A percentile compares a stretch with the other conserved stretches of the same genome.
phyloP scores from a whole-genome alignment of 2,113 vertebrate genomes.

The Podocnemis expansa region DNA sequence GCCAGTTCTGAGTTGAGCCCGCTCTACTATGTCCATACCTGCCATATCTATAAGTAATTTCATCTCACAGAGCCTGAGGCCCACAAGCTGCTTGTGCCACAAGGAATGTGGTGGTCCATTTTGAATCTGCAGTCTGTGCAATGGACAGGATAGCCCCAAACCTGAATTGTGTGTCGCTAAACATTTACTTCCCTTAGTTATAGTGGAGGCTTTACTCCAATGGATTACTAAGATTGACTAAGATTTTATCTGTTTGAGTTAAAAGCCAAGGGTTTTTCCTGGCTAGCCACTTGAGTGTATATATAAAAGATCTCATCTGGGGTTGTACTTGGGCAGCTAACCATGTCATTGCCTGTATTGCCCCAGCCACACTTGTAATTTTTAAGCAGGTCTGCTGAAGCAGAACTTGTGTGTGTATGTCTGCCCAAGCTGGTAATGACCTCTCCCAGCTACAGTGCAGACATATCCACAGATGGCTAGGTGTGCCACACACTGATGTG shows the following conservation, averaged over 20 bases:
- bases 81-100: not conserved
- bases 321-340: not conserved
- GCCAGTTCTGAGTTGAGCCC: not conserved
- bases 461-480: not conserved
- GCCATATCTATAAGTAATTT: not conserved
- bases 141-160: not conserved
- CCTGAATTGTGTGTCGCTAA: not conserved
- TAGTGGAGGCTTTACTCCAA: constrained; percentile 7
- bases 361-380: not conserved
- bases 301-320: not conserved
- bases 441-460: not conserved
- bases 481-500: too few species aligned
- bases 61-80: not conserved
- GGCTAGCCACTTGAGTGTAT: not conserved
- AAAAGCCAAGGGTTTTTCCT: constrained; percentile 11
- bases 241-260: not conserved
- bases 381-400: not conserved
- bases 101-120: not conserved
- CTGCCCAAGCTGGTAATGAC: not conserved
- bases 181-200: constrained; percentile 37
- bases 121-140: not conserved
- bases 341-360: not conserved
- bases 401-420: not conserved
- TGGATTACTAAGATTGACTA: constrained; percentile 52
- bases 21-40: not conserved